These are phyloP conservation scores for Pristionchus mayeri DNA, from an alignment of 2,888 invertebrate species.

Conservation along the genomic window DNA sequence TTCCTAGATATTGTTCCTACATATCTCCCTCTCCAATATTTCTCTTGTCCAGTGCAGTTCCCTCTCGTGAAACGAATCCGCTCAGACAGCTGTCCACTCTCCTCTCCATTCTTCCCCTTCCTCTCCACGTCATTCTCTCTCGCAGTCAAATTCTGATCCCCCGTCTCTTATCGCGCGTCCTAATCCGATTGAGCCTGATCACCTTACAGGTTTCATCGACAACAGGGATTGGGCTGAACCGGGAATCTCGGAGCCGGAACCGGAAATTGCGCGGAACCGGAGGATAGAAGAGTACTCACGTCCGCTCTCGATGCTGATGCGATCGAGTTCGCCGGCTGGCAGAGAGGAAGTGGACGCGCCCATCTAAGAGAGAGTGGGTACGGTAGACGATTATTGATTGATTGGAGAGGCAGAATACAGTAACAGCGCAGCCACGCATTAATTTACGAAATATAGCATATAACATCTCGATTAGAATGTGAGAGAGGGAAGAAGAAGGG, in stretches of 20 bases:
- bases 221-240: slow-evolving; percentile 18
- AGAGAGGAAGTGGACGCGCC: slow-evolving; percentile 63
- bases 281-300: slow-evolving; percentile 59
- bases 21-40: too few relatives aligned
- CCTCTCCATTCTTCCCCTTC: neutral
- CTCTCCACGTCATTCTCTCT: neutral
- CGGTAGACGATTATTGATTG: too few relatives aligned
- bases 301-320: slow-evolving; percentile 69
- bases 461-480: too few relatives aligned
- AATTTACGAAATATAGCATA: too few relatives aligned
- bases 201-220: neutral
- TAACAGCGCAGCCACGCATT: too few relatives aligned
- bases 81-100: neutral
- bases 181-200: slow-evolving; percentile 25
- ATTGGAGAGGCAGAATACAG: too few relatives aligned
- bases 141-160: slow-evolving; percentile 27
- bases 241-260: neutral
- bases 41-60: too few relatives aligned
- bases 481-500: neutral
- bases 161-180: neutral
- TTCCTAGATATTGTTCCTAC: too few relatives aligned
- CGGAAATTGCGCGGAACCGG: neutral
- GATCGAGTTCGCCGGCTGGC: slow-evolving; percentile 66
- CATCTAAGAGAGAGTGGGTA: slow-evolving; percentile 57
- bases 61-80: neutral